A percentile compares a stretch with the other conserved stretches of the same genome.
Conservation (phyloP, 2,888 invertebrate genomes). For the Trichopoda pennipes region DNA sequence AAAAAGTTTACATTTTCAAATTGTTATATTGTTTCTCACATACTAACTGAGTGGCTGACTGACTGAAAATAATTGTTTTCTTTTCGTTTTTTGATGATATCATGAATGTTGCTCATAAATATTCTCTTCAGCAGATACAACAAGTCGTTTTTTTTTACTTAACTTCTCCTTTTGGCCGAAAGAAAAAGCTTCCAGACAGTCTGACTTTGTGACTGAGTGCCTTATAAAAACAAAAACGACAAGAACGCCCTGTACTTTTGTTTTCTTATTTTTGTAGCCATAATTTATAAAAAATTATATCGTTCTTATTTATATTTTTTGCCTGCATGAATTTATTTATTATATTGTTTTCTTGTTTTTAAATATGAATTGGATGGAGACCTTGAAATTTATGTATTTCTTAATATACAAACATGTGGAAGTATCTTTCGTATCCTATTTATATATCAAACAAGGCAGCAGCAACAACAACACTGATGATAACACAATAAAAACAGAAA, state of each 20-base stretch:
- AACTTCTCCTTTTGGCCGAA: conserved; percentile 34
- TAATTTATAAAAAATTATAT: conserved; percentile 30
- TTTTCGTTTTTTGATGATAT: conserved; percentile 55
- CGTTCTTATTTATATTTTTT: conserved; percentile 41
- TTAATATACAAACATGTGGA: conserved; percentile 4
- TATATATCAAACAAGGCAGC: conserved; percentile 28
- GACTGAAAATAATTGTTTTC: conserved; percentile 47
- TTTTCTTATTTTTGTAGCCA: conserved; percentile 2
- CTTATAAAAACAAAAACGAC: conserved; percentile 42
- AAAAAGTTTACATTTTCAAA: conserved; percentile 17
- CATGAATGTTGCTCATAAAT: conserved; percentile 51
- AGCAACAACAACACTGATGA: conserved; percentile 22
- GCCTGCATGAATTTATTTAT: conserved; percentile 44
- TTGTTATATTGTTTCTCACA: conserved; percentile 46
- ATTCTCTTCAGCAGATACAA: conserved; percentile 32
- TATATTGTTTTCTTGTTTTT: conserved; percentile 32
- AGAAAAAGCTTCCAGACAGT: conserved; percentile 66
- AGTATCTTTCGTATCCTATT: conserved; percentile 51
- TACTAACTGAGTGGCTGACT: not conserved
- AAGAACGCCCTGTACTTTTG: conserved; percentile 12
- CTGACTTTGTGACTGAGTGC: conserved; percentile 67
- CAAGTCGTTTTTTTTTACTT: conserved; percentile 9
- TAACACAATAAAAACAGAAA: conserved; percentile 33
- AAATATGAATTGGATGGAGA: conserved; percentile 48
- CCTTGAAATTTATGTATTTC: conserved; percentile 67